phyloP scores from a whole-genome alignment of 2,113 vertebrate genomes.

The Microtus pennsylvanicus region DNA sequence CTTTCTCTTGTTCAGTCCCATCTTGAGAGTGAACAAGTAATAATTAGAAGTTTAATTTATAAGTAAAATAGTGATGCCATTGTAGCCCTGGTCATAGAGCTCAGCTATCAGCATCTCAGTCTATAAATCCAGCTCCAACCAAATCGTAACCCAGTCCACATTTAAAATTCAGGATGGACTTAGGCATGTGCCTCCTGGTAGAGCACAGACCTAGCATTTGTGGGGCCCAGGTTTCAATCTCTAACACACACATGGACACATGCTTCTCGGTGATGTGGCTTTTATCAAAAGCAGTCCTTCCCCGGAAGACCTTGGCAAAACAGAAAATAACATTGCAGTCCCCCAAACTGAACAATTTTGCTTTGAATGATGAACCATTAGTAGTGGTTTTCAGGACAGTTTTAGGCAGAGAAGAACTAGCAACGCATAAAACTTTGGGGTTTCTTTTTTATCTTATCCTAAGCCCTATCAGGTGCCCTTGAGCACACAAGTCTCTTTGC shows the following conservation, averaged over 20 bases:
- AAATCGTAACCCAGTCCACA: background rate
- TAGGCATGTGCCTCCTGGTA: background rate
- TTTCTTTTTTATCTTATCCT: background rate
- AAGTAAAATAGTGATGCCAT: rapidly evolving
- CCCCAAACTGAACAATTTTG: background rate
- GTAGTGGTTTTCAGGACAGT: background rate
- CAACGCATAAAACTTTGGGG: background rate
- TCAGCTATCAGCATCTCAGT: background rate
- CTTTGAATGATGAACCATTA: background rate
- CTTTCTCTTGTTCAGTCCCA: background rate
- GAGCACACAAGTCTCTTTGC: background rate
- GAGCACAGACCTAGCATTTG: background rate
- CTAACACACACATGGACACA: background rate
- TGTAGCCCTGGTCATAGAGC: too few relatives aligned
- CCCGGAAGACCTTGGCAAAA: background rate
- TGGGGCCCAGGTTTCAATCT: background rate
- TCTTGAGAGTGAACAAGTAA: background rate
- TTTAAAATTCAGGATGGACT: background rate
- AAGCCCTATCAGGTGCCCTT: background rate
- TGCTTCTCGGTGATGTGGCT: background rate
- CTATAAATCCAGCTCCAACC: background rate
- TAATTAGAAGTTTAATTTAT: background rate
- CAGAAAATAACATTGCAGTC: background rate
- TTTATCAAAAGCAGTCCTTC: background rate
- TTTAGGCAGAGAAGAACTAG: slow-evolving; percentile 2